A percentile compares a stretch with the other conserved stretches of the same genome.
phyloP scores from a whole-genome alignment of 2,888 invertebrate genomes.

The Acheta domesticus region DNA sequence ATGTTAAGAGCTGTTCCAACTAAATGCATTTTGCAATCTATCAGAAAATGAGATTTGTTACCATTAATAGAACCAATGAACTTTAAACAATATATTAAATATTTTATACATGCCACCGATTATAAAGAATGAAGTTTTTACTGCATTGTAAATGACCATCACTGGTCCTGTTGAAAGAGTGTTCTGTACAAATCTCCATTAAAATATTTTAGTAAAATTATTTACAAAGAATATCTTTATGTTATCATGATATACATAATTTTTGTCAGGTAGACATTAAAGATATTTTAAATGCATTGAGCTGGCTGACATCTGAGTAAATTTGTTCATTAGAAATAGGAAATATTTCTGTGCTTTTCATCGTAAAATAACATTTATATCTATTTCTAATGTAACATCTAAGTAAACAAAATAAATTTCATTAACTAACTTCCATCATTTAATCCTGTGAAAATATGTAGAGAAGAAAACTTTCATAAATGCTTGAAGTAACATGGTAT shows the following conservation, averaged over 20 bases:
- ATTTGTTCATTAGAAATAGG: neutral
- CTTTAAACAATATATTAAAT: too few species aligned
- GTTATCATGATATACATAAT: neutral
- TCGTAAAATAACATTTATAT: neutral
- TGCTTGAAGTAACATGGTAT: neutral
- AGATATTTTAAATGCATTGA: constrained; percentile 18
- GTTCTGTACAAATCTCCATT: neutral
- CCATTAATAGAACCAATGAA: too few species aligned
- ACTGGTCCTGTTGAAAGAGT: too few species aligned
- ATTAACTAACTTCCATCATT: too few species aligned
- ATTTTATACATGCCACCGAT: too few species aligned
- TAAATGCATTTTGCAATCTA: neutral
- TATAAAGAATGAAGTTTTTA: too few species aligned
- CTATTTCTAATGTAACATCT: neutral
- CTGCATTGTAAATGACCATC: too few species aligned
- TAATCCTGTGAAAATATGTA: too few species aligned
- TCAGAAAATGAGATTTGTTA: neutral
- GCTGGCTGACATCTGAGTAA: neutral
- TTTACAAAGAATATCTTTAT: neutral
- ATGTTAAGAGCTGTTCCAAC: neutral
- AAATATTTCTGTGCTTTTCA: neutral
- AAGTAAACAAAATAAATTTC: neutral
- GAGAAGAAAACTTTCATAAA: neutral
- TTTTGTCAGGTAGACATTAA: neutral
- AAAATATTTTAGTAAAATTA: neutral